phyloP scores from a whole-genome alignment of 2,797 vertebrate genomes.

The Pampus argenteus region DNA sequence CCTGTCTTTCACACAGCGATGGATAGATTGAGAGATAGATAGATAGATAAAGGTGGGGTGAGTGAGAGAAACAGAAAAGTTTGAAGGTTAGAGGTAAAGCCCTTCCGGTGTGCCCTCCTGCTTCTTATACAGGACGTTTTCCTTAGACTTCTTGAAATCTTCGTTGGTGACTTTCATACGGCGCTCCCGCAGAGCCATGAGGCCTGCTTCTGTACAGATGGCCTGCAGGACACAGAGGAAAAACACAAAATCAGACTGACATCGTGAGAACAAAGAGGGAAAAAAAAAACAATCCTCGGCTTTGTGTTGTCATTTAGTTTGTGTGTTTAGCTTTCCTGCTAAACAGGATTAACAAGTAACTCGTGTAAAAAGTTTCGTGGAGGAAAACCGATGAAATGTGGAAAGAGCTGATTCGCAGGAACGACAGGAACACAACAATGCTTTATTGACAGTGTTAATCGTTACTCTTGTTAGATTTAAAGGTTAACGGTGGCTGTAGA shows the following conservation, averaged over 20 bases:
- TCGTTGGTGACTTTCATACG: constrained; percentile 99
- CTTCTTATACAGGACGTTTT: constrained; percentile 98
- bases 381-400: not conserved
- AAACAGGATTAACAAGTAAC: constrained; percentile 11
- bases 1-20: constrained; percentile 52
- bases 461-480: too few relatives aligned
- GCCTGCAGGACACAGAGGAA: constrained; percentile 82
- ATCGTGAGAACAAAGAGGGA: not conserved
- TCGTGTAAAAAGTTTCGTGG: not conserved
- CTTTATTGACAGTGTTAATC: not conserved
- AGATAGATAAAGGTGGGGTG: not conserved
- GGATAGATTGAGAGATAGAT: constrained; percentile 13
- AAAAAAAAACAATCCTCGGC: not conserved
- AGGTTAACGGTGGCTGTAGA: too few relatives aligned
- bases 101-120: constrained; percentile 98
- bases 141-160: constrained; percentile 99
- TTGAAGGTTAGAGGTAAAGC: constrained; percentile 90
- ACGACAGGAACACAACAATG: not conserved
- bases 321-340: constrained; percentile 24
- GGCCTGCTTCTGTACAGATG: constrained; percentile 97
- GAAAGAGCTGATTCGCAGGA: not conserved
- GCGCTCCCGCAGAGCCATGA: constrained; percentile 96
- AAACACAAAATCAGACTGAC: not conserved
- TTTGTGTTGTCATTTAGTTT: not conserved
- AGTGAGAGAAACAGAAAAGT: constrained; percentile 14